phyloP scores from a whole-genome alignment of 2,797 vertebrate genomes.

The Ptychadena robeensis region DNA sequence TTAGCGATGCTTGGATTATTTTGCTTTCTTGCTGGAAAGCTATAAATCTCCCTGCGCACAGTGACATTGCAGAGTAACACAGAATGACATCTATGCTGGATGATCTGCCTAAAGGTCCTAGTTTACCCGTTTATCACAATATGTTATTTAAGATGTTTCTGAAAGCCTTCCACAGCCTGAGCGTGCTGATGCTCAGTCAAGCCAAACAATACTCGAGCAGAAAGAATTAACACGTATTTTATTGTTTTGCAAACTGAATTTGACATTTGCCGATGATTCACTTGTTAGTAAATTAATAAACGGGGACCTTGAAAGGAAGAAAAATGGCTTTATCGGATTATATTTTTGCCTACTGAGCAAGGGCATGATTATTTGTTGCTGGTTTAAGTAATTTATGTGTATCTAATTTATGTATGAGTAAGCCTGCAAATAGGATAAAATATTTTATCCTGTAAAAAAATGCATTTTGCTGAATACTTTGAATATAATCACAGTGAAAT shows the following conservation, averaged over 20 bases:
- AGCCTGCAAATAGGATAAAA: neutral
- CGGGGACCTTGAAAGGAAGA: conserved; percentile 13
- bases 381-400: conserved; percentile 14
- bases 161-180: conserved; percentile 44
- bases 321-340: conserved; percentile 42
- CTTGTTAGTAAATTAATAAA: conserved; percentile 54
- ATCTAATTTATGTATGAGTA: conserved; percentile 3
- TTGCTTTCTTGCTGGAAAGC: conserved; percentile 38
- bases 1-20: conserved; percentile 15
- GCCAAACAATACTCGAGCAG: conserved; percentile 27
- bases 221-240: conserved; percentile 51
- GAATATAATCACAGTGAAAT: too few relatives aligned
- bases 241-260: conserved; percentile 29
- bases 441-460: neutral
- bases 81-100: conserved; percentile 53
- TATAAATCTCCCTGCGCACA: conserved; percentile 51
- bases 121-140: conserved; percentile 60
- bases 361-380: neutral
- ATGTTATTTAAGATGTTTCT: conserved; percentile 56
- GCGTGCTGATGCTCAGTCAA: conserved; percentile 48
- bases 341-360: conserved; percentile 31
- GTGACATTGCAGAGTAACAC: conserved; percentile 51
- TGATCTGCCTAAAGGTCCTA: conserved; percentile 59
- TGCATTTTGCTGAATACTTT: too few relatives aligned
- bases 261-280: conserved; percentile 41